Conservation (phyloP, 1,140 invertebrate species). For the Brachionus sp. region DNA sequence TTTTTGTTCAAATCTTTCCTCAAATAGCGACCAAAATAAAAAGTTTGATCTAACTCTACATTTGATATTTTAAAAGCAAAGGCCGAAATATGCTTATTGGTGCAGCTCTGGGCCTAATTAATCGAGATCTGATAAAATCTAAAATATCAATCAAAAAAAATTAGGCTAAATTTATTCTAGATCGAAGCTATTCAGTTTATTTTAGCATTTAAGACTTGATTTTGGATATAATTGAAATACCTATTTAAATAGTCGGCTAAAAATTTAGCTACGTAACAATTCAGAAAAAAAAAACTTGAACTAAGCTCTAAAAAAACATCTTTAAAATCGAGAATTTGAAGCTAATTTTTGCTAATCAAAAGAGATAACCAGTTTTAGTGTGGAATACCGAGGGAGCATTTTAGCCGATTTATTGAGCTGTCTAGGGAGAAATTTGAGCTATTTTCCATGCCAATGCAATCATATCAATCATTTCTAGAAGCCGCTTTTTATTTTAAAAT, state of each 20-base stretch:
- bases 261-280: not conserved
- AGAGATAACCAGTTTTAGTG: not conserved
- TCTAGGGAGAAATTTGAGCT: not conserved
- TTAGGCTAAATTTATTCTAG: not conserved
- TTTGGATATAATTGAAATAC: not conserved
- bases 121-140: constrained; percentile 2
- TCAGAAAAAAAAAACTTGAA: not conserved
- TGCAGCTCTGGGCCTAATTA: not conserved
- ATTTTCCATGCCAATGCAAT: not conserved
- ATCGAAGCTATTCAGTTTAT: not conserved
- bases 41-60: not conserved
- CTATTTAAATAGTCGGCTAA: not conserved
- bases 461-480: not conserved
- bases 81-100: not conserved
- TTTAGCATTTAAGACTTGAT: not conserved
- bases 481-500: not conserved
- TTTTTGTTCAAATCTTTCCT: no score
- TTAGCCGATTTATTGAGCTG: not conserved
- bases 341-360: not conserved
- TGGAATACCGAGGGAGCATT: not conserved
- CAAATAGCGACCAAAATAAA: not conserved
- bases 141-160: constrained; percentile 7
- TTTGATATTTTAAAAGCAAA: not conserved
- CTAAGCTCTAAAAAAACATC: constrained; percentile 1
- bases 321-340: not conserved